Base-by-base conservation (phyloP, 2,888 invertebrate species). In the Amphipyra berbera region DNA sequence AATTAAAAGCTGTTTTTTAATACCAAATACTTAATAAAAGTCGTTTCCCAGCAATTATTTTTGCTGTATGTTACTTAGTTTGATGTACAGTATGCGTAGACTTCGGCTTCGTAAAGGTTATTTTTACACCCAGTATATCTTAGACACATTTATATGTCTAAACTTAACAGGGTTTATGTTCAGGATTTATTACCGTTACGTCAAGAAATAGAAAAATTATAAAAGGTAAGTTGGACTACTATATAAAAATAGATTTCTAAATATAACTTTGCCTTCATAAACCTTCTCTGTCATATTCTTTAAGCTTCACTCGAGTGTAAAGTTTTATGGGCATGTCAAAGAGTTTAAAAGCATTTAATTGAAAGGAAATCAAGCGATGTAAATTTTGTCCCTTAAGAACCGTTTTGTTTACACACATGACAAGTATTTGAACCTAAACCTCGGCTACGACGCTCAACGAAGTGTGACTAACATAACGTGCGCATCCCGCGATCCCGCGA, bases 301-400 rank as follows among this genome's bases (percentile, higher is more conserved):
- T 77, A 64, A 61, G 46, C 58, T 52, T 46, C 70, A 78, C 48
- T 78, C 66, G 56, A 72, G 82, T 65, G 79, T 61, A 59, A 82
- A 77, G 50, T 78, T 78, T 76, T 76, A 73, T 69, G 72, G 75
- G 54, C 66, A 64, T 75, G 71, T 79, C 73, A 79, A 81, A 74
- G 73, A 68, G 59, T 76, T 78, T 76, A 68, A 73, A 81, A 75
- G 72, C 69, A 78, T 82, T 81, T 85, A 78, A 84, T 85, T 82
- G 78, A 74, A 75, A 69, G 77, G 73, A 81, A 81, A 83, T 84
- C 79, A 82, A 75, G 76, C 74, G 76, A 56, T 71, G 47, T 57
- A 68, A 67, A 82, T 79, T 70, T 73, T 53, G 69, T 68, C 61
- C 64, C 76, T 21, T 76, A 75, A 71, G 74, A 75, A 74, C 61